Evolutionary conservation across 2,888 invertebrate species (phyloP).

Genomic region (Diachrysia chrysitis): DNA sequence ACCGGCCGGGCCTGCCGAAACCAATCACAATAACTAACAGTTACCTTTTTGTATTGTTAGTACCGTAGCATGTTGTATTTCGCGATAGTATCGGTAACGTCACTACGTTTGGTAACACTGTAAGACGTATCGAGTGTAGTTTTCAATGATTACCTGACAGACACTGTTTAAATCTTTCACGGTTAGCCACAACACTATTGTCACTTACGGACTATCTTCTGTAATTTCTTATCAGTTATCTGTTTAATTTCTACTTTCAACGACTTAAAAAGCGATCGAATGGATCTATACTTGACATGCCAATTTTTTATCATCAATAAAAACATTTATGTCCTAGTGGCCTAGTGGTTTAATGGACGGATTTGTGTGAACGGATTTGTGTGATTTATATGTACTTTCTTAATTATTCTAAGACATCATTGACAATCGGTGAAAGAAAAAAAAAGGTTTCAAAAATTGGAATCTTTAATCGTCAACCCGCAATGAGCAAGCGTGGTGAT

Average conservation of each 20-base stretch:
- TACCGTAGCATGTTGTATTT: constrained; percentile 77
- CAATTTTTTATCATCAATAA: no score
- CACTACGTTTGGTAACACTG: constrained; percentile 57
- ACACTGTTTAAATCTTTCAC: constrained; percentile 4
- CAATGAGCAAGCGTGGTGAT: no score
- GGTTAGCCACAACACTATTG: constrained; percentile 1
- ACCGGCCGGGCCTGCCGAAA: constrained; percentile 70
- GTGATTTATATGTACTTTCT: no score
- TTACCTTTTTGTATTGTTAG: constrained; percentile 80
- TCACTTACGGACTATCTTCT: background rate
- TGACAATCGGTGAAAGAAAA: no score
- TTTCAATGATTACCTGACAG: background rate
- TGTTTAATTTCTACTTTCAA: background rate
- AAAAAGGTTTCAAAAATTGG: no score
- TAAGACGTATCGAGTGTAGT: constrained; percentile 17
- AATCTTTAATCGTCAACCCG: no score
- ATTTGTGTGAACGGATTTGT: no score
- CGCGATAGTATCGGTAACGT: constrained; percentile 68
- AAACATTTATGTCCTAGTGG: no score
- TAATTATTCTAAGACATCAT: no score
- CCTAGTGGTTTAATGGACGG: no score
- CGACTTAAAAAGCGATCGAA: background rate
- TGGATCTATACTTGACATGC: background rate
- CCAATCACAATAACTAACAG: constrained; percentile 81
- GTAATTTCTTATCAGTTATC: background rate